phyloP scores from a whole-genome alignment of 2,888 invertebrate species.

The Folsomia manolachei region DNA sequence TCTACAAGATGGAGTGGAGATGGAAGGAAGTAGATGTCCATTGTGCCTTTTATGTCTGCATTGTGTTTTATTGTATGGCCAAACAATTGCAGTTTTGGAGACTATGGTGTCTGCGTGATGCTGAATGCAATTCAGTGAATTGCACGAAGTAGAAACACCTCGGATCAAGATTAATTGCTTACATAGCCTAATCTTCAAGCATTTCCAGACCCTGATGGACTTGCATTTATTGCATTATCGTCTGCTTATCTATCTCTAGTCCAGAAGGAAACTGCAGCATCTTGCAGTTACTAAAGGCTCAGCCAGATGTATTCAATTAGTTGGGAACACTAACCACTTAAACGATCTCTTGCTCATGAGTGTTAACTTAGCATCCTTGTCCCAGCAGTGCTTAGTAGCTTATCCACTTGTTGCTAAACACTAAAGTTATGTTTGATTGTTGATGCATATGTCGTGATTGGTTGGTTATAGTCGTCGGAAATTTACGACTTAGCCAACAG shows the following conservation, averaged over 20 bases:
- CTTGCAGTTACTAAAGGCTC: too few species aligned
- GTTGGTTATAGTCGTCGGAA: neutral
- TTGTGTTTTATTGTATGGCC: neutral
- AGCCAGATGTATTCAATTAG: neutral
- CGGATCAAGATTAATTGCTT: neutral
- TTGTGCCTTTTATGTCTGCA: neutral
- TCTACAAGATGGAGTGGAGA: neutral
- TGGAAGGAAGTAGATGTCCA: too few species aligned
- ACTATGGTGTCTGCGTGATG: too few species aligned
- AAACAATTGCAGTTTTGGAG: neutral
- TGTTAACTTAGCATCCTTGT: neutral
- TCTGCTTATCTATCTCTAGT: neutral
- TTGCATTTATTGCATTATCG: neutral
- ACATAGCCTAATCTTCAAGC: neutral
- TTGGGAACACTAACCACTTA: too few species aligned
- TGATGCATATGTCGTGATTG: too few species aligned
- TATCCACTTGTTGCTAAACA: neutral
- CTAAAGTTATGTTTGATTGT: neutral
- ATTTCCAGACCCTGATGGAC: neutral
- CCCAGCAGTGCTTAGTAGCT: neutral
- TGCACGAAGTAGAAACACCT: neutral
- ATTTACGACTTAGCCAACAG: neutral
- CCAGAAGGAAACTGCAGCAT: too few species aligned
- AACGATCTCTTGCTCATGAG: too few species aligned
- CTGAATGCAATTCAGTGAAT: too few species aligned